Conservation (phyloP, 2,888 invertebrate genomes). For the Galeopsomyia nigrocyanea region DNA sequence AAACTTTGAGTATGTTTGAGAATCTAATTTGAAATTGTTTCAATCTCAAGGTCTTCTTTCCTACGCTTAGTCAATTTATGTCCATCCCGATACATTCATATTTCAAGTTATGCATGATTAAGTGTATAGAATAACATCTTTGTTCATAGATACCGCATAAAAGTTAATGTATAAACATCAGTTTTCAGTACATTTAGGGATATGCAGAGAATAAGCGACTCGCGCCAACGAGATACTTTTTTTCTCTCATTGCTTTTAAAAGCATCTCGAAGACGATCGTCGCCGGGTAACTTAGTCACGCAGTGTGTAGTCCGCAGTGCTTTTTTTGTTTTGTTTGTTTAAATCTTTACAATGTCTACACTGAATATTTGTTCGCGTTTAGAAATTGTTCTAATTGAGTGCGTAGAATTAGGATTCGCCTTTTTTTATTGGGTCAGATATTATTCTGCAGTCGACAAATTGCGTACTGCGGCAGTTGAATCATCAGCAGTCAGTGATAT, state of each 20-base stretch:
- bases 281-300: constrained; percentile 34
- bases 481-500: constrained; percentile 40
- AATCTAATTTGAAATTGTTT: constrained; percentile 19
- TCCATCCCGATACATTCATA: constrained; percentile 50
- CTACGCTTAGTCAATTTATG: constrained; percentile 37
- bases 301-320: constrained; percentile 15
- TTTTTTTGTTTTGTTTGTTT: constrained; percentile 3
- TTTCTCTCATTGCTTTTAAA: constrained; percentile 1
- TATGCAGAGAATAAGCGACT: constrained; percentile 64
- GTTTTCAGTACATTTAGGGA: constrained; percentile 67
- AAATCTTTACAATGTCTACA: constrained; percentile 15
- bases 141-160: constrained; percentile 62
- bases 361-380: constrained; percentile 8
- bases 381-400: constrained; percentile 9
- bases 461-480: constrained; percentile 43
- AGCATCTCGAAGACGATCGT: constrained; percentile 35
- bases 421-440: constrained; percentile 3
- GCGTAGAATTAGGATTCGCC: constrained; percentile 17
- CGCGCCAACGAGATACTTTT: constrained; percentile 39
- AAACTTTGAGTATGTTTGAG: background rate
- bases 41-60: constrained; percentile 36
- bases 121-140: constrained; percentile 54
- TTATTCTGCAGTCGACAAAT: constrained; percentile 34
- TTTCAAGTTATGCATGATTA: constrained; percentile 51
- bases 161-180: constrained; percentile 66